Evolutionary conservation across 2,888 invertebrate genomes (phyloP).

Genomic region (Lasiommata megera): DNA sequence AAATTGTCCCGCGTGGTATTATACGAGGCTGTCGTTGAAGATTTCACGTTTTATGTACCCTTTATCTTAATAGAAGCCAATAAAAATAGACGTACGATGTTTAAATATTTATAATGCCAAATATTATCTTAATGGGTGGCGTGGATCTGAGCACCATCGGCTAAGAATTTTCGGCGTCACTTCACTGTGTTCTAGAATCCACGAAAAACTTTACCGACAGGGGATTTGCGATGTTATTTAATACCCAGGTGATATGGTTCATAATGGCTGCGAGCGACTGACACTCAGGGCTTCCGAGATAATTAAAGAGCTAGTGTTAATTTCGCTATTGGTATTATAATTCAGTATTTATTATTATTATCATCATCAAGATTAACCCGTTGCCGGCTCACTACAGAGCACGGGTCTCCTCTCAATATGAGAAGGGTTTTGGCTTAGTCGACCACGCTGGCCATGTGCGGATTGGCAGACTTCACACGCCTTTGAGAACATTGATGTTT

Average conservation of each 20-base stretch:
- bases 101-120: constrained; percentile 25
- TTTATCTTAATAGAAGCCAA: constrained; percentile 6
- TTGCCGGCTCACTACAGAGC: too few relatives aligned
- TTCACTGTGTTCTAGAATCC: constrained; percentile 12
- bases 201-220: background rate
- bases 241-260: background rate
- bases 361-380: too few relatives aligned
- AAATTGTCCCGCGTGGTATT: background rate
- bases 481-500: too few relatives aligned
- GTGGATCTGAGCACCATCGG: constrained; percentile 31
- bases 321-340: too few relatives aligned
- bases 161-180: constrained; percentile 22
- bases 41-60: background rate
- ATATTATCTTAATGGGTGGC: constrained; percentile 24
- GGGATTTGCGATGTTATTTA: background rate
- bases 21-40: background rate
- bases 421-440: too few relatives aligned
- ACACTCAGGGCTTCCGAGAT: background rate
- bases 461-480: too few relatives aligned
- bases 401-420: too few relatives aligned
- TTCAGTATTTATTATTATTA: too few relatives aligned
- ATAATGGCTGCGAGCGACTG: background rate
- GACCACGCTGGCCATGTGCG: too few relatives aligned
- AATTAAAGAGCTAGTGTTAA: too few relatives aligned
- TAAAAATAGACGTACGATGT: constrained; percentile 3